These are phyloP conservation scores for Synanthedon tipuliformis DNA, from an alignment of 2,888 invertebrate genomes.

Conservation along the genomic window DNA sequence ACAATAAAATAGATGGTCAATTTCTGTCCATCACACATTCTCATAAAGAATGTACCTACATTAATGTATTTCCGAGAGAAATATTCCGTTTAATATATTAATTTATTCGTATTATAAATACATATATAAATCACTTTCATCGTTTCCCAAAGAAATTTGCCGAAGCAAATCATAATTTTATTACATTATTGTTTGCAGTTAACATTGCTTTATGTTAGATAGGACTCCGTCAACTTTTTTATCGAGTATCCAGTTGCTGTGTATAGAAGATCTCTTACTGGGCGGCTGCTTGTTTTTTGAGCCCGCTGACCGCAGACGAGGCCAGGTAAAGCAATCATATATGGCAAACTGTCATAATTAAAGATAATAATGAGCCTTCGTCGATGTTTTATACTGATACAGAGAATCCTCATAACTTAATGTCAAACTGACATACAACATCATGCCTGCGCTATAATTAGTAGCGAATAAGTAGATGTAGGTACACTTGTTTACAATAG, in stretches of 20 bases:
- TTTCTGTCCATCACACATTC: too few species aligned
- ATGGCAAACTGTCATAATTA: constrained; percentile 68
- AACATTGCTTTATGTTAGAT: constrained; percentile 34
- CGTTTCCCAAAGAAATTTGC: too few species aligned
- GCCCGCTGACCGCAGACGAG: constrained; percentile 27
- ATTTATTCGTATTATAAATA: too few species aligned
- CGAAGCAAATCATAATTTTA: not conserved
- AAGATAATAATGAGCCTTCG: constrained; percentile 55
- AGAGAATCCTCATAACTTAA: constrained; percentile 57
- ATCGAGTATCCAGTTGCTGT: constrained; percentile 39
- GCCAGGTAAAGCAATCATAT: constrained; percentile 54
- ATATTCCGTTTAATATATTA: too few species aligned
- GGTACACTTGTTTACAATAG: not conserved
- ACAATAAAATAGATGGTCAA: too few species aligned
- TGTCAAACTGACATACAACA: constrained; percentile 38
- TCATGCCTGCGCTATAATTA: constrained; percentile 17
- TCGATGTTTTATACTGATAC: constrained; percentile 49
- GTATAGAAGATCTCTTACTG: constrained; percentile 36
- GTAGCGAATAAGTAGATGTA: not conserved
- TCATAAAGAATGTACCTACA: too few species aligned
- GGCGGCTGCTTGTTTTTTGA: constrained; percentile 46
- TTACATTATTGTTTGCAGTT: constrained; percentile 27
- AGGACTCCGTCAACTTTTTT: constrained; percentile 41
- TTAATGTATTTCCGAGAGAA: too few species aligned
- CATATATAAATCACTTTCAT: too few species aligned